Evolutionary conservation across 2,888 invertebrate genomes (phyloP).

Genomic region (Villa cingulata): DNA sequence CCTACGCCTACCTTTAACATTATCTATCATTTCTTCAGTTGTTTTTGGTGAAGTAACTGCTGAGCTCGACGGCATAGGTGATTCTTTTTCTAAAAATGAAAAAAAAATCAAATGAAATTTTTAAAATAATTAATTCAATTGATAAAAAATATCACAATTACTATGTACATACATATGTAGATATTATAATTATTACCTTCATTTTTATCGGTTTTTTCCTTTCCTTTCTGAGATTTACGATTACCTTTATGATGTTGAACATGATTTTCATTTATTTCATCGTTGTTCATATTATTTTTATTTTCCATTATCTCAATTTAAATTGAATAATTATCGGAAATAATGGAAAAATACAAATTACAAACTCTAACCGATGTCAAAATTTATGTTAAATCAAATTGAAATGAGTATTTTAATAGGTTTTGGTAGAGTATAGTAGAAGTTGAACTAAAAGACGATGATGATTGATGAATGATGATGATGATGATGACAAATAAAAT

Average conservation of each 20-base stretch:
- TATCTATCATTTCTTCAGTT: slow-evolving; percentile 13
- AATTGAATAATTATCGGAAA: no score
- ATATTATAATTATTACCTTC: no score
- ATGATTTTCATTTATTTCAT: slow-evolving; percentile 7
- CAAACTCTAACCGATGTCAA: no score
- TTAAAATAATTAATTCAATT: neutral
- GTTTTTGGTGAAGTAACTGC: slow-evolving; percentile 7
- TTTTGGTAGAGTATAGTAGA: no score
- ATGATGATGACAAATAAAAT: slow-evolving; percentile 13
- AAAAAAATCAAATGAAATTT: neutral
- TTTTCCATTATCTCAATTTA: slow-evolving; percentile 9
- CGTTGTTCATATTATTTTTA: slow-evolving; percentile 6
- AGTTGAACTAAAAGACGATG: no score
- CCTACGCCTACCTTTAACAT: slow-evolving; percentile 14
- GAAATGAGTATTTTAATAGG: no score
- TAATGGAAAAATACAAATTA: no score
- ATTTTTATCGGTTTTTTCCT: slow-evolving; percentile 1
- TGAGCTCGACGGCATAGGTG: slow-evolving; percentile 2
- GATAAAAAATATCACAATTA: neutral
- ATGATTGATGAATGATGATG: no score
- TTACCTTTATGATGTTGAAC: neutral
- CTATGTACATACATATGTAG: no score
- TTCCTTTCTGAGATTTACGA: neutral
- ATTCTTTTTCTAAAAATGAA: neutral
- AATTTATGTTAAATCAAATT: no score